Evolutionary conservation across 2,888 invertebrate genomes (phyloP).

Genomic region (Pyrrhia umbra): DNA sequence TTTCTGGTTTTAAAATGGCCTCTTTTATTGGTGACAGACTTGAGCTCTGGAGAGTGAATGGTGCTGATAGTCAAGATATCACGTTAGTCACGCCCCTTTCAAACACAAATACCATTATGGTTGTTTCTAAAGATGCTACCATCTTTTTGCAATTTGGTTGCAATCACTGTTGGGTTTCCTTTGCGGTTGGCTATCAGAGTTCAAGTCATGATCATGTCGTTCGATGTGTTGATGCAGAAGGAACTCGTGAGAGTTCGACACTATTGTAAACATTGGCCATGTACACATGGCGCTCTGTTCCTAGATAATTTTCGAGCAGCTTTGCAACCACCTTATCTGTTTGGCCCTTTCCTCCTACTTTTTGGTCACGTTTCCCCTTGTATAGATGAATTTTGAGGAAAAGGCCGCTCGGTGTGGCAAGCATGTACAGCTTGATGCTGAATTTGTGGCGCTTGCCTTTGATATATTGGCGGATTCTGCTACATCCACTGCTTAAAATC

Average conservation of each 20-base stretch:
- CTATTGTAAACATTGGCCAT: slow-evolving; percentile 26
- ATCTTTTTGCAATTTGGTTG: background rate
- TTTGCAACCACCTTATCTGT: background rate
- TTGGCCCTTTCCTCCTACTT: background rate
- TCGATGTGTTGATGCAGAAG: background rate
- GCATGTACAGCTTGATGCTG: background rate
- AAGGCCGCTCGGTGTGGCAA: background rate
- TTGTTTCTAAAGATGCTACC: background rate
- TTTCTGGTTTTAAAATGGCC: background rate
- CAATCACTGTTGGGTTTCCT: background rate
- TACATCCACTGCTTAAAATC: too few relatives aligned
- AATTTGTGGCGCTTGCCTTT: background rate
- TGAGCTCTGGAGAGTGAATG: background rate
- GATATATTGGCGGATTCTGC: background rate
- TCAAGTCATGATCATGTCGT: background rate
- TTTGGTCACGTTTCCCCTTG: background rate
- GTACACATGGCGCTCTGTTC: slow-evolving; percentile 23
- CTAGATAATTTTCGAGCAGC: background rate
- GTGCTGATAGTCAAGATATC: background rate
- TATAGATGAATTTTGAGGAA: background rate
- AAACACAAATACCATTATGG: background rate
- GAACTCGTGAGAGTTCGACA: slow-evolving; percentile 8
- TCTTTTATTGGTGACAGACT: background rate
- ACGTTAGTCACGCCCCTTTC: background rate
- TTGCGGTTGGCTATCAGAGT: background rate